These are phyloP conservation scores for Teleogryllus occipitalis DNA, from an alignment of 1,140 invertebrate genomes.

Conservation along the genomic window DNA sequence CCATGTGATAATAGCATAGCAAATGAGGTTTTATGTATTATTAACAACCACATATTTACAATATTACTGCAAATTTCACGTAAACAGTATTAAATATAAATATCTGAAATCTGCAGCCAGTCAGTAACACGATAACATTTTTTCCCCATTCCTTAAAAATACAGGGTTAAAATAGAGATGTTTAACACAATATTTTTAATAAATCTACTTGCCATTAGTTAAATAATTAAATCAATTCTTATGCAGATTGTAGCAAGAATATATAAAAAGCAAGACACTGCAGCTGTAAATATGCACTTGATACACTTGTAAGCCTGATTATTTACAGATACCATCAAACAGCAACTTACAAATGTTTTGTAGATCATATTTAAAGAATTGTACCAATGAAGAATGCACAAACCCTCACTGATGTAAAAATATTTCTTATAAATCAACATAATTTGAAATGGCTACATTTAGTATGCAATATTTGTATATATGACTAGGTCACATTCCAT, in stretches of 20 bases:
- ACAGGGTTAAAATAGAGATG: neutral
- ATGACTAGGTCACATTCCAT: neutral
- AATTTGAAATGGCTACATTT: neutral
- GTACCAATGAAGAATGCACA: neutral
- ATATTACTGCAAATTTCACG: neutral
- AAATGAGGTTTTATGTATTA: neutral
- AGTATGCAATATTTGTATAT: neutral
- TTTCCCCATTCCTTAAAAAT: neutral
- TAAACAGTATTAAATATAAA: conserved; percentile 2
- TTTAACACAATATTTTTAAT: neutral
- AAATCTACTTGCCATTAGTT: neutral
- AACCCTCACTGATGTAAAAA: neutral
- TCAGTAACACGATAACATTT: neutral
- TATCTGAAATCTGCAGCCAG: neutral
- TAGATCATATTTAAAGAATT: neutral
- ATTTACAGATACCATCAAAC: neutral
- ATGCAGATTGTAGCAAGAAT: neutral
- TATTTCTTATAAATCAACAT: neutral
- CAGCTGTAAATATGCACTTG: too few species aligned
- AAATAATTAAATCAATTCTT: neutral
- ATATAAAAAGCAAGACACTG: neutral
- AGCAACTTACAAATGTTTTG: neutral
- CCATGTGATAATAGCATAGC: neutral
- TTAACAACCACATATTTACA: neutral
- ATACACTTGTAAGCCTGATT: neutral